phyloP scores from a whole-genome alignment of 2,113 vertebrate genomes.

The Embiotoca jacksoni region DNA sequence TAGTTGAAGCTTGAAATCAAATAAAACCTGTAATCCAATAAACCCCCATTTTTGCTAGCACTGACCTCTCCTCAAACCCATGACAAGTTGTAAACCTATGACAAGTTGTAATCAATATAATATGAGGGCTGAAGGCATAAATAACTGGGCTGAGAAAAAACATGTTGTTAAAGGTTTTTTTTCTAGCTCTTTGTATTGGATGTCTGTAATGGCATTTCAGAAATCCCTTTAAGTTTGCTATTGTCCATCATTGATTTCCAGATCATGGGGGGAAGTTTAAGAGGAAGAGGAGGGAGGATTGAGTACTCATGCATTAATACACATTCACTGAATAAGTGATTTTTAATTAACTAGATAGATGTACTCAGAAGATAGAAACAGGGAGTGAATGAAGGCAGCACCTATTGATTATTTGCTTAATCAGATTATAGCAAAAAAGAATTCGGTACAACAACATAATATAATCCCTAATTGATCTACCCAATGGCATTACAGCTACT shows the following conservation, averaged over 20 bases:
- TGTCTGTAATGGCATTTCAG: constrained; percentile 88
- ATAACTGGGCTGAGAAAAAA: constrained; percentile 79
- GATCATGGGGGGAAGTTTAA: constrained; percentile 86
- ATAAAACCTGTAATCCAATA: constrained; percentile 81
- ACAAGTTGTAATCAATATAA: constrained; percentile 89
- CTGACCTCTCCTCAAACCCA: constrained; percentile 84
- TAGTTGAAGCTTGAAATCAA: constrained; percentile 71
- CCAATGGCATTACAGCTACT: too few relatives aligned
- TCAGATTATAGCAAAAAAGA: too few relatives aligned
- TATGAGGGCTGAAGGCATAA: constrained; percentile 87
- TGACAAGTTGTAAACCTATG: constrained; percentile 85
- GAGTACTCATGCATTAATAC: not conserved
- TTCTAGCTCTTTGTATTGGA: constrained; percentile 22
- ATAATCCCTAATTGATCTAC: too few relatives aligned
- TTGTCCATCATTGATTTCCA: constrained; percentile 90
- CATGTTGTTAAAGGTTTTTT: constrained; percentile 34
- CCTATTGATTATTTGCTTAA: too few relatives aligned
- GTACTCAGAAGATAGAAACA: not conserved
- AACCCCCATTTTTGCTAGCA: constrained; percentile 69
- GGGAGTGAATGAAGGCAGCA: too few relatives aligned
- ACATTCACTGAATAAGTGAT: constrained; percentile 27
- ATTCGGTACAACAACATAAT: too few relatives aligned
- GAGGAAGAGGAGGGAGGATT: constrained; percentile 56
- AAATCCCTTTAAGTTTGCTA: constrained; percentile 87
- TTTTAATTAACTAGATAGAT: constrained; percentile 3